Conservation (phyloP, 2,797 vertebrate species). For the Acipenser ruthenus region DNA sequence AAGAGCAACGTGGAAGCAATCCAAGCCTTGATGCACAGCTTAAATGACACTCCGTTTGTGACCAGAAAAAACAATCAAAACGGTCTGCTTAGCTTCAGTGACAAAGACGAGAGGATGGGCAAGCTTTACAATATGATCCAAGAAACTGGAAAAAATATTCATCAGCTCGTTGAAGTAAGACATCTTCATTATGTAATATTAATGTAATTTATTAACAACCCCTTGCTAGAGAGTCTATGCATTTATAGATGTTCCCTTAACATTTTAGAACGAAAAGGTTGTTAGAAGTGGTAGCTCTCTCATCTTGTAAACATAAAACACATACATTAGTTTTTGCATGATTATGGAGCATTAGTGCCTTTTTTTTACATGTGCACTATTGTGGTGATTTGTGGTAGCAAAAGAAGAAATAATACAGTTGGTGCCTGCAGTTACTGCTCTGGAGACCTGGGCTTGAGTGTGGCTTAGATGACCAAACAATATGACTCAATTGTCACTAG, state of each 20-base stretch:
- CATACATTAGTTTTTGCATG: too few species aligned
- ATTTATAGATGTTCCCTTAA: not conserved
- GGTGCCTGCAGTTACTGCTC: too few species aligned
- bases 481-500: too few species aligned
- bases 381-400: too few species aligned
- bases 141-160: conserved; percentile 52
- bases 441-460: too few species aligned
- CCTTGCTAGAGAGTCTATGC: conserved; percentile 16
- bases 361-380: too few species aligned
- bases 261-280: too few species aligned
- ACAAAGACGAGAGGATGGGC: conserved; percentile 49
- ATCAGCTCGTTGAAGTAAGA: conserved; percentile 45
- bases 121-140: conserved; percentile 46
- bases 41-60: conserved; percentile 49
- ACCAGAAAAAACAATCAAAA: conserved; percentile 39
- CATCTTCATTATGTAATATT: not conserved
- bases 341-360: too few species aligned
- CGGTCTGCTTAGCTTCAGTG: conserved; percentile 44
- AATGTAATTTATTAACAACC: conserved; percentile 24
- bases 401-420: too few species aligned
- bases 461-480: too few species aligned
- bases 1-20: conserved; percentile 57
- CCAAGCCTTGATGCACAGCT: conserved; percentile 46
- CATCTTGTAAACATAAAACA: too few species aligned
- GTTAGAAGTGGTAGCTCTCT: too few species aligned